These are phyloP conservation scores for Dynastes tityus DNA, from an alignment of 2,888 invertebrate species.

Conservation along the genomic window DNA sequence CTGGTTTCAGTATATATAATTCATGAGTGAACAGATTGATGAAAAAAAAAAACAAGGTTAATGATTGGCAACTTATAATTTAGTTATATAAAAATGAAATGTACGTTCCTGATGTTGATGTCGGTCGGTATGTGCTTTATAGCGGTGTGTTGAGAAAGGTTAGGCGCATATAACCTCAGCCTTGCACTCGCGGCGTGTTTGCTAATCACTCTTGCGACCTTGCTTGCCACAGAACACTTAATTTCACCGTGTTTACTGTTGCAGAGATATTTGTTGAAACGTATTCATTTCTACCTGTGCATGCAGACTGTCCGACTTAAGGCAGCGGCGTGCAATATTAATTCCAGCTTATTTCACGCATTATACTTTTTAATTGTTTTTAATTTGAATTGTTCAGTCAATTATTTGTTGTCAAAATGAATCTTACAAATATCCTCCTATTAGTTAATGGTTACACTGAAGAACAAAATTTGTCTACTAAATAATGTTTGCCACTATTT, in stretches of 20 bases:
- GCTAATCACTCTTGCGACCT: constrained; percentile 47
- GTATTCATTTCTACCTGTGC: constrained; percentile 21
- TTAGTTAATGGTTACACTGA: too few relatives aligned
- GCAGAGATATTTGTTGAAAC: constrained; percentile 27
- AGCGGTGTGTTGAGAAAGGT: constrained; percentile 55
- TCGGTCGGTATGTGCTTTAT: constrained; percentile 2
- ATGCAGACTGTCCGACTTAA: not conserved
- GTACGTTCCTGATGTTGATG: constrained; percentile 25
- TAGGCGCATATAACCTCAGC: constrained; percentile 57
- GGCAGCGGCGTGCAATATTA: not conserved
- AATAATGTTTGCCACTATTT: too few relatives aligned
- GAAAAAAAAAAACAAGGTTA: constrained; percentile 49
- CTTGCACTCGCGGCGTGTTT: constrained; percentile 55
- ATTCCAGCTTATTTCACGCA: too few relatives aligned
- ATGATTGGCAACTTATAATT: constrained; percentile 45
- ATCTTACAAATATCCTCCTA: too few relatives aligned
- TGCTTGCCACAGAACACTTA: constrained; percentile 44
- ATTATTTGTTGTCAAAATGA: too few relatives aligned
- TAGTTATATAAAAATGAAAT: constrained; percentile 45
- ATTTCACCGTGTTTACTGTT: constrained; percentile 41
- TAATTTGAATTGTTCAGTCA: too few relatives aligned
- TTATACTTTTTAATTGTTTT: too few relatives aligned
- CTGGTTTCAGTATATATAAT: constrained; percentile 15
- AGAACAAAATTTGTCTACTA: too few relatives aligned
- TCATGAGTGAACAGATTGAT: constrained; percentile 28